Base-by-base conservation (phyloP, 2,797 vertebrate genomes). In the Neosilurus mollespiculum region DNA sequence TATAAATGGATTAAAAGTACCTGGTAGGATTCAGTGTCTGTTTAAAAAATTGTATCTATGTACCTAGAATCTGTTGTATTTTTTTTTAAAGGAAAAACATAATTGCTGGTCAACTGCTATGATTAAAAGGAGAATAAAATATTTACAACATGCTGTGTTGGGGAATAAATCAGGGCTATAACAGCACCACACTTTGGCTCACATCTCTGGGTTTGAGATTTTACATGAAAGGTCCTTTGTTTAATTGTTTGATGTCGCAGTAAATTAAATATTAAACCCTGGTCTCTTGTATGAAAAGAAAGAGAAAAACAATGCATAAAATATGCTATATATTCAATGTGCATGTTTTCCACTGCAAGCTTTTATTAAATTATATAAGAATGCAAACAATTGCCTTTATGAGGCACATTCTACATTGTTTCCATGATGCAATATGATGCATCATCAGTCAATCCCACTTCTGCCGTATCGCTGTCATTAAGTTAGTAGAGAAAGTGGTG, bases 51-150 rank as follows among this genome's bases (percentile, higher is more conserved):
- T 30, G 30, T 30, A 30, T 30, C 30, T 30, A 2, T 12, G 30
- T 66, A 67, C 15, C 16, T 18, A 37, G 15, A 34, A 37, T 16
- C 7, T 37, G 65, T 67, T 18, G 8, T 37, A 3, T 15, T 67
- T 67, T 67, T 67, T 37, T 20, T 20, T 67, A 18, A 67, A 67
- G 18, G 8, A 37, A 34, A 20, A n/a, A 34, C 37, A 16, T 66
- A 34, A 16, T 1, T 34, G 30, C 9, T 18, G 7, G 30, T 16
- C 9, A 67, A 37, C 24, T 11, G 10, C 61, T 64, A n/a, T 24
- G n/a, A 64, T 64, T 5, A 64, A 64, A 64, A 64, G n/a, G 61
- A 64, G n/a, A 67, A 67, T 34, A 67, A 67, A 64, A 10, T 67
- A 37, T 67, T 67, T 24, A 64, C 30, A 30, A 67, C 65, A 67